These are phyloP conservation scores for Pterois miles DNA, from an alignment of 2,797 vertebrate genomes.

Conservation along the genomic window DNA sequence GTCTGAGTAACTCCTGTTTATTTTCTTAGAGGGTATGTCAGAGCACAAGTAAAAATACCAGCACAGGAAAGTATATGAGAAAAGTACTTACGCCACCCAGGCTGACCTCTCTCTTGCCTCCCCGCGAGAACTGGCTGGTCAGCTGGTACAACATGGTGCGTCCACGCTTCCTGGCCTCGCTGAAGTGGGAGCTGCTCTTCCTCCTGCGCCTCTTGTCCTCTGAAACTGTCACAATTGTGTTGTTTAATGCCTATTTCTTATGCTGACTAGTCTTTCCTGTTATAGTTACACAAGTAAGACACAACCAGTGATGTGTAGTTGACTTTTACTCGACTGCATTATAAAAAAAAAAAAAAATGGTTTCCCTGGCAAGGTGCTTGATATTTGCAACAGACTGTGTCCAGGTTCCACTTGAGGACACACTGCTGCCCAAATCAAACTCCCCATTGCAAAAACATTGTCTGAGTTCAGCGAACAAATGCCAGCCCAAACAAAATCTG, in stretches of 20 bases:
- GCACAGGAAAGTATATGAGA: neutral
- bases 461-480: conserved; percentile 47
- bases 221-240: conserved; percentile 47
- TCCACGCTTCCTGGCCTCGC: conserved; percentile 86
- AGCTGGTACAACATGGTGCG: conserved; percentile 88
- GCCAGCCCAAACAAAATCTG: conserved; percentile 34
- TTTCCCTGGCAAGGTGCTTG: conserved; percentile 9
- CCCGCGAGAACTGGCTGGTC: conserved; percentile 86
- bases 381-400: conserved; percentile 36
- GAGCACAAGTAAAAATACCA: neutral
- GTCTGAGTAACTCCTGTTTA: conserved; percentile 23
- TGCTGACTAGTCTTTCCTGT: neutral
- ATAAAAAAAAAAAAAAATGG: neutral
- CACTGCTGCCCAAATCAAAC: conserved; percentile 34
- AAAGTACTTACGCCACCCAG: conserved; percentile 88
- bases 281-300: neutral
- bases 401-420: conserved; percentile 57
- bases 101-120: conserved; percentile 86
- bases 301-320: neutral
- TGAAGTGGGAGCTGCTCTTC: conserved; percentile 86
- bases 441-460: conserved; percentile 50
- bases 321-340: conserved; percentile 11
- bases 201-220: conserved; percentile 86
- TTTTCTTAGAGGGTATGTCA: neutral
- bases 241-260: neutral